Percentiles rank a stretch among this genome's conserved stretches.
These are phyloP conservation scores for Matsumurasca onukii DNA, from an alignment of 1,140 invertebrate genomes.

Conservation along the genomic window DNA sequence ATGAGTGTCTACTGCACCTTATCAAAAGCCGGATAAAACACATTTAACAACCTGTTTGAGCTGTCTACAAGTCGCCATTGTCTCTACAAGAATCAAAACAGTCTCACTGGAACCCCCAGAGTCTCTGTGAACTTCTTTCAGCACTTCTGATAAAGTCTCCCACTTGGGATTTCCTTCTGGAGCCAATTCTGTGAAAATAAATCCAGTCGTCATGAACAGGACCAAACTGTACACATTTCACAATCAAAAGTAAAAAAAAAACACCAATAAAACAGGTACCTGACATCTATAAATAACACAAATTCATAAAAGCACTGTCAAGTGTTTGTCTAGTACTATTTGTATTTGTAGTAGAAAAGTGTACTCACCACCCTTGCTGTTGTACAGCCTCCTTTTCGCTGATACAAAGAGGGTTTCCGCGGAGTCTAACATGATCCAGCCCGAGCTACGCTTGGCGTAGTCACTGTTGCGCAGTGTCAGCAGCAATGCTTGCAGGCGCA, in stretches of 20 bases:
- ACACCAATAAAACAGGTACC: no score
- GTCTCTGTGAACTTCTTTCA: slow-evolving; percentile 71
- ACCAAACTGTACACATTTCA: no score
- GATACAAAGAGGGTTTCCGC: slow-evolving; percentile 84
- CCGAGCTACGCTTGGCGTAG: slow-evolving; percentile 80
- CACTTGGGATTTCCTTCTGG: slow-evolving; percentile 91
- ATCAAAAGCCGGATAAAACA: neutral
- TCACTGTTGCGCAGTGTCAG: slow-evolving; percentile 78
- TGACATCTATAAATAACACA: no score
- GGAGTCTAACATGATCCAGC: slow-evolving; percentile 88
- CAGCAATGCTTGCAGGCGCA: slow-evolving; percentile 83
- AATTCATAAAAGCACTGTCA: no score
- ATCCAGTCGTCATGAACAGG: slow-evolving; percentile 35
- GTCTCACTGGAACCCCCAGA: slow-evolving; percentile 36
- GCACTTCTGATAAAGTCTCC: slow-evolving; percentile 74
- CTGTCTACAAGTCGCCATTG: slow-evolving; percentile 78
- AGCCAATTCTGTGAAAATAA: slow-evolving; percentile 61
- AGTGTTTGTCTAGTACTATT: no score
- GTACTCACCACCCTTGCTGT: slow-evolving; percentile 60
- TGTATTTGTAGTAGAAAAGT: no score
- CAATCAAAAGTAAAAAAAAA: no score
- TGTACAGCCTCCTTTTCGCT: slow-evolving; percentile 51
- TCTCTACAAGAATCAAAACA: slow-evolving; percentile 80
- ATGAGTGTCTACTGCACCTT: neutral
- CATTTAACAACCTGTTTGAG: slow-evolving; percentile 65